Conservation (phyloP, 2,888 invertebrate species). For the Pollenia griseotomentosa region DNA sequence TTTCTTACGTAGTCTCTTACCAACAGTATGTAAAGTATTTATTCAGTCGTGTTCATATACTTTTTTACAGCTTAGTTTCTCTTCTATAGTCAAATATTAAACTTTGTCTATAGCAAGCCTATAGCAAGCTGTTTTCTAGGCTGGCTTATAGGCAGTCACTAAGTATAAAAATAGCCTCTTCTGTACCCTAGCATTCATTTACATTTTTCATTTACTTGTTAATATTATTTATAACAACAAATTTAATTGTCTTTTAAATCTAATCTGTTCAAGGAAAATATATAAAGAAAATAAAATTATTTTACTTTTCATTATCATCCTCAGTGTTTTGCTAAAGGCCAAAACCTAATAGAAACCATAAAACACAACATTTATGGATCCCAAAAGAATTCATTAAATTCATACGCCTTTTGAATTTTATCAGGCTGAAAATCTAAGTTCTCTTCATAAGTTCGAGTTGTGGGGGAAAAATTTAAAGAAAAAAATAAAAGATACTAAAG, state of each 20-base stretch:
- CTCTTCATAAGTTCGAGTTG: slow-evolving; percentile 7
- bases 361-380: slow-evolving; percentile 57
- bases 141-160: too few relatives aligned
- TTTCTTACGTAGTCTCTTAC: too few relatives aligned
- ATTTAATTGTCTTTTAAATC: neutral
- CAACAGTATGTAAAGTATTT: too few relatives aligned
- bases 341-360: slow-evolving; percentile 37
- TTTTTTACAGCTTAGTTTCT: too few relatives aligned
- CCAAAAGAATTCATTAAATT: slow-evolving; percentile 62
- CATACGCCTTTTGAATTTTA: slow-evolving; percentile 62
- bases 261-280: neutral
- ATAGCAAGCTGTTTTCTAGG: too few relatives aligned
- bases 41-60: too few relatives aligned
- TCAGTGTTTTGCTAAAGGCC: neutral
- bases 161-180: too few relatives aligned
- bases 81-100: too few relatives aligned
- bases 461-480: slow-evolving; percentile 14
- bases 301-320: slow-evolving; percentile 11
- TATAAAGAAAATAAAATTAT: slow-evolving; percentile 12
- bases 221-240: too few relatives aligned
- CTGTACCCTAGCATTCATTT: too few relatives aligned
- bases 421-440: slow-evolving; percentile 51
- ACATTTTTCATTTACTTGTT: too few relatives aligned
- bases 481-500: slow-evolving; percentile 13
- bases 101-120: too few relatives aligned